Base-by-base conservation (phyloP, 2,113 vertebrate species). In the Otis tarda region DNA sequence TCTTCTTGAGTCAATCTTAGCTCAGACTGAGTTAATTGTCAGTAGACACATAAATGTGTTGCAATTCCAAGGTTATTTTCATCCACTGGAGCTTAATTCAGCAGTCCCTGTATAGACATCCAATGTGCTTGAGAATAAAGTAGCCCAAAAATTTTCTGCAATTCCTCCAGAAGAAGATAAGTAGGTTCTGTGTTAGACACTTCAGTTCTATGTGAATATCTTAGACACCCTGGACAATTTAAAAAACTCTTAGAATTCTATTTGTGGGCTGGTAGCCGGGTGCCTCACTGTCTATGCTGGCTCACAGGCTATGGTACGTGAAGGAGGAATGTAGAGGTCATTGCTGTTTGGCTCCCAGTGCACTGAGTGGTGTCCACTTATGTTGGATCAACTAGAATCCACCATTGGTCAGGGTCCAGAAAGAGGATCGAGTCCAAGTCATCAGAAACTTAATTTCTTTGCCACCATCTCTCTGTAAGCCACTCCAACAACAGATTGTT, bases 331-430 rank as follows among this genome's bases (percentile, higher is more conserved):
- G 37, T 5, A 61, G 27, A 70, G 2, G 14, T 55, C 13, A 7
- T 52, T 53, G 3, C 1, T 14, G 8, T 6, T 22, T 74, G 27
- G 5, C 8, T 88, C 6, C 47, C 25, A 33, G 12, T 28, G 8
- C 33, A 3, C 19, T 76, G 14, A 11, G 6, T 28, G 4, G 5
- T 20, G 14, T 47, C 20, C 7, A 7, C 6, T 35, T 5, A 16
- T 6, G 7, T 1, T 10, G 11, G 10, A 57, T 21, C 8, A 49
- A 6, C 4, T 13, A 45, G 19, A 89, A 31, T 9, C 3, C 24
- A 7, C 41, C 5, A 3, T 3, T 3, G 2, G 7, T 35, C 10
- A 28, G 3, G 12, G 18, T 23, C 14, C 21, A 47, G 30, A 68
- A 41, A 25, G 5, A 60, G 12, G 9, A 85, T 52, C 24, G 10